Evolutionary conservation across 1,140 invertebrate genomes (phyloP).

Genomic region (Drosophila triauraria): DNA sequence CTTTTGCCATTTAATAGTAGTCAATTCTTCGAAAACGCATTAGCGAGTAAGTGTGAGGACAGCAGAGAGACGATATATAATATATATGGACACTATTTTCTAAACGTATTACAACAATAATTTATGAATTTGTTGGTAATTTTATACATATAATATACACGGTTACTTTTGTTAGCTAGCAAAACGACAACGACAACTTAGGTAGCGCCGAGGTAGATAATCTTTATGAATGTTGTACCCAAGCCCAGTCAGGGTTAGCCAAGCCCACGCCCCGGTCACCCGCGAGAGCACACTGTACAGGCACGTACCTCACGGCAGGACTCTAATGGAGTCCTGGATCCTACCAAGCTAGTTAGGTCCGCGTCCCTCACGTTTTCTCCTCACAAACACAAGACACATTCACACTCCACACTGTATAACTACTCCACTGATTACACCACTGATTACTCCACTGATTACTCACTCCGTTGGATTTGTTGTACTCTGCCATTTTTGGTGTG

Average conservation of each 20-base stretch:
- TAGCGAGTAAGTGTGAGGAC: slow-evolving; percentile 59
- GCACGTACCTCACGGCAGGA: slow-evolving; percentile 56
- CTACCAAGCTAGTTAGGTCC: slow-evolving; percentile 74
- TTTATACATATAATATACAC: slow-evolving; percentile 79
- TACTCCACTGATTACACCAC: slow-evolving; percentile 6
- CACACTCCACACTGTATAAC: slow-evolving; percentile 25
- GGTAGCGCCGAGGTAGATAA: slow-evolving; percentile 78
- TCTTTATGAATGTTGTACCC: slow-evolving; percentile 81
- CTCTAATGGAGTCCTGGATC: slow-evolving; percentile 10
- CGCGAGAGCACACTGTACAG: slow-evolving; percentile 70
- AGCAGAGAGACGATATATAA: slow-evolving; percentile 47
- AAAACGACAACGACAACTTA: slow-evolving; percentile 80
- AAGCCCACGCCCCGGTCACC: slow-evolving; percentile 65
- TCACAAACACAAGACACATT: slow-evolving; percentile 42
- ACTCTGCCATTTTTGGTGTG: slow-evolving; percentile 83
- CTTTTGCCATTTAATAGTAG: slow-evolving; percentile 82
- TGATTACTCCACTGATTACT: slow-evolving; percentile 41
- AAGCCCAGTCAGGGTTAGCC: slow-evolving; percentile 21
- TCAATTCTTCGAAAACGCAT: slow-evolving; percentile 77
- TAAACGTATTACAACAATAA: slow-evolving; percentile 83
- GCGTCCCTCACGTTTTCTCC: slow-evolving; percentile 61
- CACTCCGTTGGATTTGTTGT: slow-evolving; percentile 76
- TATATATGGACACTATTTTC: slow-evolving; percentile 83
- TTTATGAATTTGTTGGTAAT: slow-evolving; percentile 80
- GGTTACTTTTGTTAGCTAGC: slow-evolving; percentile 81